Conservation (phyloP, 1,140 invertebrate genomes). For the Nasonia longicornis region DNA sequence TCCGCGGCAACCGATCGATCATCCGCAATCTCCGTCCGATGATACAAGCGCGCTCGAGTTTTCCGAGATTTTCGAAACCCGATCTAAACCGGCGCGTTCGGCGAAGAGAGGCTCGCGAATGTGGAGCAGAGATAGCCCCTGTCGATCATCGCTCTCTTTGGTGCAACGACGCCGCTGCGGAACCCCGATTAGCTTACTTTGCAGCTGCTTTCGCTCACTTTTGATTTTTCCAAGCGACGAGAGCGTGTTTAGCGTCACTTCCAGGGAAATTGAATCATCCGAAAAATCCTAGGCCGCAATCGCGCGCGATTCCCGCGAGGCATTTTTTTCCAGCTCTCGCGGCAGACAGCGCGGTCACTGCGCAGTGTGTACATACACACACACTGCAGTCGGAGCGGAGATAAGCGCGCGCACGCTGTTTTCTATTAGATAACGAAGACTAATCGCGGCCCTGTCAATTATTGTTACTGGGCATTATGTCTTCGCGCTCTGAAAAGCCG, state of each 20-base stretch:
- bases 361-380: not conserved
- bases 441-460: slow-evolving; percentile 56
- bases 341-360: slow-evolving; percentile 43
- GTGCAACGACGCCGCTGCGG: not conserved
- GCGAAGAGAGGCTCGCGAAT: not conserved
- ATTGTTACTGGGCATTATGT: slow-evolving; percentile 52
- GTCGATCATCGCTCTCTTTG: not conserved
- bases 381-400: slow-evolving; percentile 1
- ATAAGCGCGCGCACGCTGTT: slow-evolving; percentile 44
- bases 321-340: not conserved
- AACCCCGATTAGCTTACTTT: not conserved
- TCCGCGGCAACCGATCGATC: slow-evolving; percentile 2
- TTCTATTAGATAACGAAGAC: slow-evolving; percentile 54
- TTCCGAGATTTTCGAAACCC: slow-evolving; percentile 15
- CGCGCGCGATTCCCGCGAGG: not conserved
- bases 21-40: slow-evolving; percentile 13
- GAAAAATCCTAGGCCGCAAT: no score
- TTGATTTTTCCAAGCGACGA: no score
- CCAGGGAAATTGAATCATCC: not conserved
- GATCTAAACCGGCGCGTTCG: not conserved
- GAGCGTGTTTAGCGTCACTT: not conserved
- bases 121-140: not conserved
- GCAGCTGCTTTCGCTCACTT: not conserved
- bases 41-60: not conserved
- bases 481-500: slow-evolving; percentile 46